Percentiles rank a stretch among this genome's conserved stretches.
These are phyloP conservation scores for Pterocles orientalis DNA, from an alignment of 2,113 vertebrate genomes.

Conservation along the genomic window DNA sequence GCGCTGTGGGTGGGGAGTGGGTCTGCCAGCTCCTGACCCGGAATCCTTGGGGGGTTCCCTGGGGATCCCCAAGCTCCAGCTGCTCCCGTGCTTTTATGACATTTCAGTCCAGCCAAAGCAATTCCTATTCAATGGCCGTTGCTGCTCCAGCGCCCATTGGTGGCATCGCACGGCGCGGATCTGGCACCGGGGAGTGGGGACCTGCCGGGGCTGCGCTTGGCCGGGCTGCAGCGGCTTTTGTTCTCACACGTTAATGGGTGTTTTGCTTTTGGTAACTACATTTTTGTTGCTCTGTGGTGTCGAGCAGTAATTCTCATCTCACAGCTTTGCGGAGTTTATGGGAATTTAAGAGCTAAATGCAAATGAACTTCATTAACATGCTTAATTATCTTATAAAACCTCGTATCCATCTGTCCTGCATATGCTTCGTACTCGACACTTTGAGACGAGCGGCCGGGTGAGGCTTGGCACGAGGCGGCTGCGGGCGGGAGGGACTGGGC, in stretches of 20 bases:
- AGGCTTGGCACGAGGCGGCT: neutral
- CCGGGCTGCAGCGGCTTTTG: neutral
- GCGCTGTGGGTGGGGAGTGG: neutral
- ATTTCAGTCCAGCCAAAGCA: neutral
- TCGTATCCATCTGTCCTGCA: constrained; percentile 26
- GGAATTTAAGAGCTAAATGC: constrained; percentile 44
- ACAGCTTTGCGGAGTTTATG: constrained; percentile 23
- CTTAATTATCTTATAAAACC: constrained; percentile 40
- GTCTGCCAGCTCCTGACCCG: neutral
- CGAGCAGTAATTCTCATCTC: constrained; percentile 22
- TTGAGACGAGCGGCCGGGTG: neutral
- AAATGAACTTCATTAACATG: constrained; percentile 47
- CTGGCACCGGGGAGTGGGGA: neutral
- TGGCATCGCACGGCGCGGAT: fast-evolving
- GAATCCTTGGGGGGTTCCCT: neutral
- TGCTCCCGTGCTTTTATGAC: neutral
- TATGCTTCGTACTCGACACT: constrained; percentile 7
- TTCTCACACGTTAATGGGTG: neutral
- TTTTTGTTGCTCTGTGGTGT: neutral
- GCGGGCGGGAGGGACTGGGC: fast-evolving
- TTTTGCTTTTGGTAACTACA: neutral
- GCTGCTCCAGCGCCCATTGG: fast-evolving
- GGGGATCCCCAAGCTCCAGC: neutral
- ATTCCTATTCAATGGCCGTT: fast-evolving
- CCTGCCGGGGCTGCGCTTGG: neutral